Base-by-base conservation (phyloP, 1,140 invertebrate genomes). In the Heliothis subflexa region DNA sequence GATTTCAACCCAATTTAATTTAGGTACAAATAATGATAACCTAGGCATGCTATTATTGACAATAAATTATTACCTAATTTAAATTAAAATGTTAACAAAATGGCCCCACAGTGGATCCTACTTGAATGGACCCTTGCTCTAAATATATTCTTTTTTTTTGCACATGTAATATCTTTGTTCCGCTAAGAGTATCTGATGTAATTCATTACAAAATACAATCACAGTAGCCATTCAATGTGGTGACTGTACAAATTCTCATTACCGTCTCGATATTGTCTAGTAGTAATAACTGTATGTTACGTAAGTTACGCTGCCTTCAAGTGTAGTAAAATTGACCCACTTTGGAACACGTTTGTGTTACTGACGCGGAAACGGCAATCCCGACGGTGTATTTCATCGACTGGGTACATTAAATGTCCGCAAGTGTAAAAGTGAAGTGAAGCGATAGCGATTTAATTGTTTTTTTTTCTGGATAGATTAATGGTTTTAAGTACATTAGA, bases 241-340 rank as follows among this genome's bases (percentile, higher is more conserved):
- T 25, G 21, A 40, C 33, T 16, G 28, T 40, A 45, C 28, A 14
- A 62, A 61, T 16, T 28, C 61, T 62, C 61, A 33, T 62, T 40
- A 16, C 61, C 14, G 33, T 62, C 40, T 13, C 61, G n/a, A 16
- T 62, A 62, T 62, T 62, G 61, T 33, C n/a, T 16, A 62, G 14
- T 45, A 40, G 21, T 45, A 45, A 62, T 62, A n/a, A n/a, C 11
- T 33, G 21, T 25, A 2, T 25, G 55, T 59, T 62, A 62, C 28
- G 25, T 62, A 62, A 62, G 61, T 62, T 16, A 45, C 10, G 61
- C 40, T 62, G 61, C 40, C 33, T 62, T n/a, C 33, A 45, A 62
- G 61, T 62, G 28, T 45, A 62, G 61, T 62, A 62, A 62, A 62
- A 62, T 9, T 45, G 61, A 62, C 61, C 61, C 33, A 62, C 13